These are phyloP conservation scores for Paralichthys olivaceus DNA, from an alignment of 2,113 vertebrate species.

Conservation along the genomic window DNA sequence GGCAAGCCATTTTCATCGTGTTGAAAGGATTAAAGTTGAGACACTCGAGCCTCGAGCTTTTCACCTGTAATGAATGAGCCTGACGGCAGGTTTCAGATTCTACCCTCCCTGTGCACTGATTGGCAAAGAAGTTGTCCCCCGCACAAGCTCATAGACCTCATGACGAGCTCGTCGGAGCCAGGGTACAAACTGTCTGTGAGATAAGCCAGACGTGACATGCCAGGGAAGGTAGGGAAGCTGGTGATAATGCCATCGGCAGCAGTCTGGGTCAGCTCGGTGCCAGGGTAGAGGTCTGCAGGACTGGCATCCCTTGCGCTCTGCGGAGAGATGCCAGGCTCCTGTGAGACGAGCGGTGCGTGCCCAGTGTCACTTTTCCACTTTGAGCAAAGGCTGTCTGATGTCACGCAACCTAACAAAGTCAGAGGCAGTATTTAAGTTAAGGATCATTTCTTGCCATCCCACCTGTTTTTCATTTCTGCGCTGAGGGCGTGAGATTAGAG, in stretches of 20 bases:
- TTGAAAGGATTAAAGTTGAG: background rate
- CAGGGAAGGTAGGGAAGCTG: conserved; percentile 63
- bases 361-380: conserved; percentile 38
- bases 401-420: conserved; percentile 27
- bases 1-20: background rate
- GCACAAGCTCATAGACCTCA: conserved; percentile 41
- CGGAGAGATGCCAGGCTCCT: conserved; percentile 47
- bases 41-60: background rate
- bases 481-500: background rate
- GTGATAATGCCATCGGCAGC: conserved; percentile 59
- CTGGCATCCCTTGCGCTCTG: conserved; percentile 36
- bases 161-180: conserved; percentile 46
- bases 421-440: conserved; percentile 25
- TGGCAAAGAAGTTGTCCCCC: conserved; percentile 28
- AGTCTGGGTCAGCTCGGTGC: conserved; percentile 61
- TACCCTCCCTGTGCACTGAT: conserved; percentile 31
- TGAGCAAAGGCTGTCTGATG: conserved; percentile 21
- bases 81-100: conserved; percentile 42
- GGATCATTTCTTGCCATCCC: conserved; percentile 26
- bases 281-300: conserved; percentile 58
- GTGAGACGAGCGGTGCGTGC: conserved; percentile 41
- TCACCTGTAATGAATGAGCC: conserved; percentile 39
- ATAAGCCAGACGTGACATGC: conserved; percentile 64
- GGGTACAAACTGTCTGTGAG: conserved; percentile 60
- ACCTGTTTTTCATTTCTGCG: conserved; percentile 27